Base-by-base conservation (phyloP, 2,797 vertebrate genomes). In the Calcarius lapponicus region DNA sequence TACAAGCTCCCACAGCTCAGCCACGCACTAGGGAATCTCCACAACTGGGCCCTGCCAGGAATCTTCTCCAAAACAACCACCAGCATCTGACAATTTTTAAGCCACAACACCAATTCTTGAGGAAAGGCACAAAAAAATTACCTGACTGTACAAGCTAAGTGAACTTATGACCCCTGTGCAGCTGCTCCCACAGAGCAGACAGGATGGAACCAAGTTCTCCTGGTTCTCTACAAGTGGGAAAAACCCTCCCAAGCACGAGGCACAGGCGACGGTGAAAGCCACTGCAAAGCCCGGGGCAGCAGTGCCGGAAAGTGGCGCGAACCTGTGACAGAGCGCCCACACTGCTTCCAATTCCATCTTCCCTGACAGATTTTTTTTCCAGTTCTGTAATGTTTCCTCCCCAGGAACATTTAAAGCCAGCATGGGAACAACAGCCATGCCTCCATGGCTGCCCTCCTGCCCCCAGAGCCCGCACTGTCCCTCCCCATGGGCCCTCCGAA, bases 241-340 rank as follows among this genome's bases (percentile, higher is more conserved):
- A 71, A 54, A 60, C 10, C 22, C 58, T 58, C n/a, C 9, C 7
- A n/a, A 56, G 48, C 17, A 26, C 1, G 4, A 71, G 36, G 47
- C 10, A 18, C 38, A 62, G 42, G 17, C 15, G 12, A 67, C 0
- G 1, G 50, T 12, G 7, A 73, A 31, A 70, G 40, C 70, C 34
- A 10, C 8, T 6, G 36, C 34, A 50, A 36, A 69, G 31, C 21
- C 31, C 1, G 0, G 40, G 25, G 4, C 32, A 58, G 28, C 40
- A 38, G 51, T 7, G 26, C 22, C 1, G 1, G 13, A 48, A 31
- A 17, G 42, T 3, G 14, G n/a, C 26, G 34, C 0, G 0, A 10
- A 26, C 19, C n/a, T 31, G 6, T 9, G 32, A 50, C 65, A 76
- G 22, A 43, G 3, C 58, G 17, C 12, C 9, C n/a, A 9, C 40